These are phyloP conservation scores for Pinna nobilis DNA, from an alignment of 1,140 invertebrate species.

Conservation along the genomic window DNA sequence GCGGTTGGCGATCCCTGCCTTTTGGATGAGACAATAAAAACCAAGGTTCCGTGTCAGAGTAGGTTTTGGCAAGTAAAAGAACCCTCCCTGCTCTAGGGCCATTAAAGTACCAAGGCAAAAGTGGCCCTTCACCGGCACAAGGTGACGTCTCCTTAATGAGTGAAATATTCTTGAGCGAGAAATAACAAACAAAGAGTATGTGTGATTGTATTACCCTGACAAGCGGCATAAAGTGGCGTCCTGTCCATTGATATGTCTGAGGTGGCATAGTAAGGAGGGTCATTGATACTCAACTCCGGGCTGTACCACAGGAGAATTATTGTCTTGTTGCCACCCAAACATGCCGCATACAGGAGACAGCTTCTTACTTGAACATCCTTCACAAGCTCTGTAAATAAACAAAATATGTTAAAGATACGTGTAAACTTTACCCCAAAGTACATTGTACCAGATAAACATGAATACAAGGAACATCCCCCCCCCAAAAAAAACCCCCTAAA, in stretches of 20 bases:
- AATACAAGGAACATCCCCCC: background rate
- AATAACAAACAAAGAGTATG: background rate
- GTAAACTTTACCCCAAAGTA: background rate
- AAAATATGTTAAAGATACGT: background rate
- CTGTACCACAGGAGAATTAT: constrained; percentile 51
- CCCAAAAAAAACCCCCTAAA: background rate
- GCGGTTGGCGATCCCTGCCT: too few relatives aligned
- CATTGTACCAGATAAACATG: too few relatives aligned
- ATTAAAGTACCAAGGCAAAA: too few relatives aligned
- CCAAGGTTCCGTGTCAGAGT: too few relatives aligned
- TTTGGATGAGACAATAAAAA: too few relatives aligned
- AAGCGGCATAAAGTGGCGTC: constrained; percentile 86
- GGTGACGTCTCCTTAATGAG: too few relatives aligned
- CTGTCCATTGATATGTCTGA: constrained; percentile 87
- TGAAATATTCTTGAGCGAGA: background rate
- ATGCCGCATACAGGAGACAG: constrained; percentile 58
- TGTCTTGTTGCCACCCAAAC: constrained; percentile 51
- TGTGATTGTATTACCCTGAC: constrained; percentile 5
- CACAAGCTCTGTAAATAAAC: constrained; percentile 45
- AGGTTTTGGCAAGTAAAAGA: too few relatives aligned
- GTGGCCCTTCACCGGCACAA: too few relatives aligned
- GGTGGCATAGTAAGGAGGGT: constrained; percentile 43
- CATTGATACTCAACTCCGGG: constrained; percentile 54
- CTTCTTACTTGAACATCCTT: constrained; percentile 46
- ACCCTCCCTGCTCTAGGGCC: too few relatives aligned